phyloP scores from a whole-genome alignment of 2,888 invertebrate genomes.

The Acleris laterana region DNA sequence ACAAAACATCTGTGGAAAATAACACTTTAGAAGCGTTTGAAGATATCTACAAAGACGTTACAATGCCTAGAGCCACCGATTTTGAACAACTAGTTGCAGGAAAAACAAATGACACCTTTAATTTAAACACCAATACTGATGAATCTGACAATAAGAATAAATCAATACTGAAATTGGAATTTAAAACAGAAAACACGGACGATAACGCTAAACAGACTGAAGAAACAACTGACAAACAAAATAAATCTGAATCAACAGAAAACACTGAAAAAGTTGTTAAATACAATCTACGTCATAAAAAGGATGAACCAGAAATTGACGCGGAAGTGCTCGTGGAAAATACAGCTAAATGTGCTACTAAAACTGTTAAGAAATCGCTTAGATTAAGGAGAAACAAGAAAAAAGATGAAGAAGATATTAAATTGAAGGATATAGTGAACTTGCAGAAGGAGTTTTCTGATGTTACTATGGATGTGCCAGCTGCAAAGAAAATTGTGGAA shows the following conservation, averaged over 20 bases:
- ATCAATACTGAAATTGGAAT: constrained; percentile 27
- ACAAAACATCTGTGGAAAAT: constrained; percentile 46
- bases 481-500: constrained; percentile 51
- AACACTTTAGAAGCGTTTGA: constrained; percentile 73
- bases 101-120: constrained; percentile 34
- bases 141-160: constrained; percentile 1
- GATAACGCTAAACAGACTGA: constrained; percentile 23
- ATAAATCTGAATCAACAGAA: constrained; percentile 1
- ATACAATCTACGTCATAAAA: constrained; percentile 64
- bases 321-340: constrained; percentile 48
- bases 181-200: constrained; percentile 27
- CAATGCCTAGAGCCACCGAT: constrained; percentile 65
- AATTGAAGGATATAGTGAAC: constrained; percentile 70
- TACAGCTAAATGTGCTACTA: constrained; percentile 52
- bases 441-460: constrained; percentile 72
- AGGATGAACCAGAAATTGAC: constrained; percentile 38
- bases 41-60: constrained; percentile 68
- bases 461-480: constrained; percentile 67
- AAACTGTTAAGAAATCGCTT: constrained; percentile 53
- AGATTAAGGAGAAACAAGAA: constrained; percentile 60
- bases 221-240: constrained; percentile 11
- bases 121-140: constrained; percentile 8
- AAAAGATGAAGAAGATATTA: constrained; percentile 47
- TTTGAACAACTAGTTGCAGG: constrained; percentile 65
- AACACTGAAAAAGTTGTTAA: constrained; percentile 45